Percentiles rank a stretch among this genome's conserved stretches.
phyloP scores from a whole-genome alignment of 2,113 vertebrate species.

The Phrynosoma platyrhinos region DNA sequence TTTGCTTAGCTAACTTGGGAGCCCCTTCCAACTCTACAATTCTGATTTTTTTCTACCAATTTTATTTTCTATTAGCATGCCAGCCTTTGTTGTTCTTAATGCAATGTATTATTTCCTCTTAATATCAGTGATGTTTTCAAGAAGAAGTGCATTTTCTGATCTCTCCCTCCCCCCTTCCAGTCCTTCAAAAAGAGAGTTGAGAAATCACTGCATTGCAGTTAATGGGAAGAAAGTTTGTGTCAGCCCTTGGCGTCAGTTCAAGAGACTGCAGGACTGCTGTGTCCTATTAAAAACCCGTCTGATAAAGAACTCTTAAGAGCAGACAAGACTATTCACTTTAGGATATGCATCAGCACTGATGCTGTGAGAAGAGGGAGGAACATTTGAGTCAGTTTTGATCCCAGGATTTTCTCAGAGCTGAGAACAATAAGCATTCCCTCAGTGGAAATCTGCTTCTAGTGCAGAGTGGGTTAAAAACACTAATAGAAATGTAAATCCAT shows the following conservation, averaged over 20 bases:
- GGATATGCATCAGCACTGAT: not conserved
- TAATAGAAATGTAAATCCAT: too few species aligned
- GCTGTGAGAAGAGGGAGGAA: not conserved
- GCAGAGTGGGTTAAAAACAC: too few species aligned
- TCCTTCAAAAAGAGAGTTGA: not conserved
- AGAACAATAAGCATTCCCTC: not conserved
- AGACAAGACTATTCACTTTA: not conserved
- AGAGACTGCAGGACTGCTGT: not conserved
- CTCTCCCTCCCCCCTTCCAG: too few species aligned
- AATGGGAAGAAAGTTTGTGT: not conserved
- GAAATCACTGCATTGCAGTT: slow-evolving; percentile 3
- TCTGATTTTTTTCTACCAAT: not conserved
- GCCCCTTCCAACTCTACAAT: not conserved
- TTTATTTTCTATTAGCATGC: not conserved
- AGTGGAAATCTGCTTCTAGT: not conserved
- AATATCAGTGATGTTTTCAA: too few species aligned
- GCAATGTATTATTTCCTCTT: not conserved
- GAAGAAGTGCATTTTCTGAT: too few species aligned
- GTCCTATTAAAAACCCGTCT: not conserved
- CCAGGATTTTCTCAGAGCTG: not conserved
- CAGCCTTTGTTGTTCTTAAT: not conserved
- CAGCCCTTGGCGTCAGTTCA: not conserved
- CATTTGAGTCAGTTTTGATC: not conserved
- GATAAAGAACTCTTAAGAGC: not conserved
- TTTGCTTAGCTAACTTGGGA: not conserved